These are phyloP conservation scores for Dendrolimus kikuchii DNA, from an alignment of 1,140 invertebrate genomes.

Conservation along the genomic window DNA sequence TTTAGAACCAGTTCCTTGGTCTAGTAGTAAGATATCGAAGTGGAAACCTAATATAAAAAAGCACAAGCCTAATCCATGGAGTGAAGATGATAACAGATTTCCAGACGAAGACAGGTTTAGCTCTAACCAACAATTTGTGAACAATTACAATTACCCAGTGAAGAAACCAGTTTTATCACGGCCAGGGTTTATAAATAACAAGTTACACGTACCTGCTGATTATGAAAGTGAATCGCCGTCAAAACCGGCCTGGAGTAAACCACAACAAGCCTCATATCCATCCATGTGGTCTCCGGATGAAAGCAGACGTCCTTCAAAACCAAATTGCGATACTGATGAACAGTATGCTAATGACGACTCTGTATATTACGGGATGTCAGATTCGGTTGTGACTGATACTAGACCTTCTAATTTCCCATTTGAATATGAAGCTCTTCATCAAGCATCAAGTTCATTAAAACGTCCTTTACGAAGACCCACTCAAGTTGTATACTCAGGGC, in stretches of 20 bases:
- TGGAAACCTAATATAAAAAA: slow-evolving; percentile 79
- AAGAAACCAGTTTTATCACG: slow-evolving; percentile 42
- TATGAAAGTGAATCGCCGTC: slow-evolving; percentile 55
- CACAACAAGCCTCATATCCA: slow-evolving; percentile 40
- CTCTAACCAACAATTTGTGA: slow-evolving; percentile 34
- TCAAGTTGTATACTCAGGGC: slow-evolving; percentile 55
- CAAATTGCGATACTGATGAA: slow-evolving; percentile 57
- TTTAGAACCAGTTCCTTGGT: slow-evolving; percentile 84
- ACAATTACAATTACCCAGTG: slow-evolving; percentile 40
- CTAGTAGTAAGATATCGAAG: slow-evolving; percentile 84
- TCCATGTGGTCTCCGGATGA: slow-evolving; percentile 54
- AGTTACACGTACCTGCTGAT: slow-evolving; percentile 43
- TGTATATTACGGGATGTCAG: slow-evolving; percentile 50
- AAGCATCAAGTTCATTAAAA: slow-evolving; percentile 32
- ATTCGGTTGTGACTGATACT: slow-evolving; percentile 78
- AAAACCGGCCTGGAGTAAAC: slow-evolving; percentile 58
- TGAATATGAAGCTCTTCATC: slow-evolving; percentile 54
- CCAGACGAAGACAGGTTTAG: slow-evolving; percentile 26
- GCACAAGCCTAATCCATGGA: slow-evolving; percentile 59
- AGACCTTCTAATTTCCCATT: slow-evolving; percentile 78
- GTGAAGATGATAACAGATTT: slow-evolving; percentile 37
- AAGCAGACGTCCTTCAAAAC: slow-evolving; percentile 49
- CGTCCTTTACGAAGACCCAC: slow-evolving; percentile 58
- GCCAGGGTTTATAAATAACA: slow-evolving; percentile 56
- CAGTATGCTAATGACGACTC: slow-evolving; percentile 46